Conservation (phyloP, 2,888 invertebrate genomes). For the Griposia aprilina region DNA sequence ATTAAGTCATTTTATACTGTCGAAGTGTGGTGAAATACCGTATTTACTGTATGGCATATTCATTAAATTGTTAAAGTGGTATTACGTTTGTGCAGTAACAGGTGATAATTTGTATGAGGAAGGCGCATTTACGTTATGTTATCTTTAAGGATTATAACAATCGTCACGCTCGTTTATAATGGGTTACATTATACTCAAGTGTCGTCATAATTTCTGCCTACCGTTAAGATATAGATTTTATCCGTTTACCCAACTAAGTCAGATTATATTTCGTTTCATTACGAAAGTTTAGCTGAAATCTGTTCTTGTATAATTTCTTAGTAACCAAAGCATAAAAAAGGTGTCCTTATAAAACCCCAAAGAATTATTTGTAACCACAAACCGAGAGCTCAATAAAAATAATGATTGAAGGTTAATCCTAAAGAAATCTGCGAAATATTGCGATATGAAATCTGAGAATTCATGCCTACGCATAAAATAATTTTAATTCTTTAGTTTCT, state of each 20-base stretch:
- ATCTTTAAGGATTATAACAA: constrained; percentile 15
- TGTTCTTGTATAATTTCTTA: constrained; percentile 10
- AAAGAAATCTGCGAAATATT: constrained; percentile 55
- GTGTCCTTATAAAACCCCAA: constrained; percentile 18
- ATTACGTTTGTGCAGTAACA: constrained; percentile 54
- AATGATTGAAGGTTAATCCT: constrained; percentile 54
- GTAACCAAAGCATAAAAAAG: not conserved
- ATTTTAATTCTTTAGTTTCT: constrained; percentile 24
- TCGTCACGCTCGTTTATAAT: constrained; percentile 25
- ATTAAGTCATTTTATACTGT: constrained; percentile 68
- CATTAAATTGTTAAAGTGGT: constrained; percentile 47
- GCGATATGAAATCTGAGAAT: constrained; percentile 41
- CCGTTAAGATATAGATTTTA: not conserved
- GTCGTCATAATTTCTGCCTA: not conserved
- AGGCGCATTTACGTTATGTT: constrained; percentile 23
- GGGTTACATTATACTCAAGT: not conserved
- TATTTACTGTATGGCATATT: constrained; percentile 45
- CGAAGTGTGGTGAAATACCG: constrained; percentile 43
- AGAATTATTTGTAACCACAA: constrained; percentile 31
- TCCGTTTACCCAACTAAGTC: constrained; percentile 1
- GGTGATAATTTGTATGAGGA: constrained; percentile 39
- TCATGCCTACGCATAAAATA: constrained; percentile 44
- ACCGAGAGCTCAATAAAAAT: constrained; percentile 23
- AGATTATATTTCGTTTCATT: constrained; percentile 25
- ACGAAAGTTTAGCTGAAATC: constrained; percentile 34